Evolutionary conservation across 1,140 invertebrate species (phyloP).

Genomic region (Nasonia giraulti): DNA sequence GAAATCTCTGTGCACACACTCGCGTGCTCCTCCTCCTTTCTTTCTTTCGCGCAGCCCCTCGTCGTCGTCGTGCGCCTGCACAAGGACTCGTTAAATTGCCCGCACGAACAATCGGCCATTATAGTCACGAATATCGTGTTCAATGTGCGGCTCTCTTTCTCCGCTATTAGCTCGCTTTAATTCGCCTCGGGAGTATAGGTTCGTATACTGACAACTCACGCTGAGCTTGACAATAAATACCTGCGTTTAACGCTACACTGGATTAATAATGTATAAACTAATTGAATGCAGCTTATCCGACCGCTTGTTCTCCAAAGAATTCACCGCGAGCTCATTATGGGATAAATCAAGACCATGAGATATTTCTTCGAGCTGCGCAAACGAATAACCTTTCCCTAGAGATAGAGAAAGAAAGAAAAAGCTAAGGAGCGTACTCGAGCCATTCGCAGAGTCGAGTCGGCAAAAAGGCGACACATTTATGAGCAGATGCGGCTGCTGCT

Average conservation of each 20-base stretch:
- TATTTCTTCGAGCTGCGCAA: neutral
- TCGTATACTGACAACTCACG: neutral
- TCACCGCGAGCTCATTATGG: neutral
- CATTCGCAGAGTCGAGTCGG: conserved; percentile 1
- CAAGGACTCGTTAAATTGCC: conserved; percentile 5
- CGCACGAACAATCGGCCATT: conserved; percentile 10
- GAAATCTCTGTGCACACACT: neutral
- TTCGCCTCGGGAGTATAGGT: neutral
- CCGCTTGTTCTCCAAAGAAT: neutral
- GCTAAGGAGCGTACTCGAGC: neutral
- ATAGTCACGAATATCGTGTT: conserved; percentile 32
- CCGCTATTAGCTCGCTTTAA: conserved; percentile 7
- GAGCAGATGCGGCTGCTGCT: neutral
- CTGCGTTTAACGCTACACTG: conserved; percentile 1
- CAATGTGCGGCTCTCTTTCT: neutral
- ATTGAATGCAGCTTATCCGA: neutral
- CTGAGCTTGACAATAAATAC: neutral
- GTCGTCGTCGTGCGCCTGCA: neutral
- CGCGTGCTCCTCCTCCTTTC: neutral
- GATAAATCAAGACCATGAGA: conserved; percentile 20
- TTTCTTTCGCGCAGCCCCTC: neutral
- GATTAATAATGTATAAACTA: no score
- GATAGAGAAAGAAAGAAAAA: neutral
- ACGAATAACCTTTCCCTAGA: neutral
- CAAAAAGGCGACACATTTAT: conserved; percentile 23